phyloP scores from a whole-genome alignment of 2,888 invertebrate genomes.

The Latrodectus elegans region DNA sequence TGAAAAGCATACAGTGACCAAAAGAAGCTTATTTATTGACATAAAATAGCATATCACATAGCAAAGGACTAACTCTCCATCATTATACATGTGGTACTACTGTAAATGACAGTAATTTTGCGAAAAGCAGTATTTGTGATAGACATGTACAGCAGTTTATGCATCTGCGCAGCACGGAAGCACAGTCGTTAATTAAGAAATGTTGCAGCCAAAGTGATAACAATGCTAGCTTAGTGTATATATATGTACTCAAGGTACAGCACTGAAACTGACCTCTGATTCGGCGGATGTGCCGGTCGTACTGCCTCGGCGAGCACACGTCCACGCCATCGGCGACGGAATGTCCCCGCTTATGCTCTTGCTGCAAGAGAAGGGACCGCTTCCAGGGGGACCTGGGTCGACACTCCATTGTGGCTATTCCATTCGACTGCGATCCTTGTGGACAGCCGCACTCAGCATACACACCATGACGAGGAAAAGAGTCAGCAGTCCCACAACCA shows the following conservation, averaged over 20 bases:
- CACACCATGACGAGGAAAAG: constrained; percentile 62
- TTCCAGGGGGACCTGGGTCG: constrained; percentile 62
- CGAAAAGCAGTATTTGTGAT: background rate
- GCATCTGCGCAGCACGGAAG: background rate
- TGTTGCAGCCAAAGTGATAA: background rate
- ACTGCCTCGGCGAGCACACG: constrained; percentile 58
- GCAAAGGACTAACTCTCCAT: too few relatives aligned
- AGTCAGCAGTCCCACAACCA: constrained; percentile 59
- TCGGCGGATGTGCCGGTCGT: constrained; percentile 56
- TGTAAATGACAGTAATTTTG: too few relatives aligned
- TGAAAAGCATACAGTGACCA: too few relatives aligned
- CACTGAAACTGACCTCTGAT: constrained; percentile 56
- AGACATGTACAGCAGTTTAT: background rate
- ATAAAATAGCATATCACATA: too few relatives aligned
- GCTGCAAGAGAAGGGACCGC: constrained; percentile 42
- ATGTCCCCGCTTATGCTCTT: constrained; percentile 31
- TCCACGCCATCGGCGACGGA: constrained; percentile 46
- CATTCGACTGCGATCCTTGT: constrained; percentile 47
- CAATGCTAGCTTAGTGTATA: background rate
- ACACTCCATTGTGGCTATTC: constrained; percentile 10
- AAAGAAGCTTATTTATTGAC: too few relatives aligned
- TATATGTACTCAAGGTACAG: background rate
- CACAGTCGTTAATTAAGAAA: background rate
- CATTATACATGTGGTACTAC: too few relatives aligned
- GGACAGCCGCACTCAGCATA: constrained; percentile 58